Percentiles rank a stretch among this genome's conserved stretches.
Evolutionary conservation across 1,140 invertebrate species (phyloP).

Genomic region (Metaphire vulgaris): DNA sequence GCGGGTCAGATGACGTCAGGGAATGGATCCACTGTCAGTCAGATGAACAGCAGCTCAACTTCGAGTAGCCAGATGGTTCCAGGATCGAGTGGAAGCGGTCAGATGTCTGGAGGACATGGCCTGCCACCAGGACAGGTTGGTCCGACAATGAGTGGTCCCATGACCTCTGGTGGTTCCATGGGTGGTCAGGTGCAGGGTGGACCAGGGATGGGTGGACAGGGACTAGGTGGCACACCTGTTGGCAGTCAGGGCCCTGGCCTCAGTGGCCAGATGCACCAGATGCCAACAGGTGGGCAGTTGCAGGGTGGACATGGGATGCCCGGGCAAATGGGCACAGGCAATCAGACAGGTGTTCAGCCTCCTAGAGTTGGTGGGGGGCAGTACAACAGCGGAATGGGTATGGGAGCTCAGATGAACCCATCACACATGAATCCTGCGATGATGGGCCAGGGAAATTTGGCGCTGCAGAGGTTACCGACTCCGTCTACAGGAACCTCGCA

Average conservation of each 20-base stretch:
- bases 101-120: not conserved
- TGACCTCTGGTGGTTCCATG: not conserved
- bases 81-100: not conserved
- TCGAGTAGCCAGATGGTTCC: not conserved
- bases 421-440: not conserved
- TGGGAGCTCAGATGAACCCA: not conserved
- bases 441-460: not conserved
- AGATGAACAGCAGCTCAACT: not conserved
- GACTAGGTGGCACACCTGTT: not conserved
- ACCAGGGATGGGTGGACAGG: not conserved
- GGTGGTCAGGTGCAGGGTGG: not conserved
- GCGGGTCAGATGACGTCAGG: not conserved
- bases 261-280: not conserved
- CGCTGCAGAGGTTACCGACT: not conserved
- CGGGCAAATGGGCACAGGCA: not conserved
- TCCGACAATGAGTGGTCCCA: not conserved
- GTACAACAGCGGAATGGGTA: not conserved
- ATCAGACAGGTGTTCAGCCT: not conserved
- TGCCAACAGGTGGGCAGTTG: not conserved
- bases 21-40: not conserved
- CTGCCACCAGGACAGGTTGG: not conserved
- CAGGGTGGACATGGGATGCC: not conserved
- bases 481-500: not conserved
- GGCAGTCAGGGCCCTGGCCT: not conserved
- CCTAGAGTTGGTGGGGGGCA: not conserved